These are phyloP conservation scores for Chelonus formosanus DNA, from an alignment of 2,888 invertebrate species.

Conservation along the genomic window DNA sequence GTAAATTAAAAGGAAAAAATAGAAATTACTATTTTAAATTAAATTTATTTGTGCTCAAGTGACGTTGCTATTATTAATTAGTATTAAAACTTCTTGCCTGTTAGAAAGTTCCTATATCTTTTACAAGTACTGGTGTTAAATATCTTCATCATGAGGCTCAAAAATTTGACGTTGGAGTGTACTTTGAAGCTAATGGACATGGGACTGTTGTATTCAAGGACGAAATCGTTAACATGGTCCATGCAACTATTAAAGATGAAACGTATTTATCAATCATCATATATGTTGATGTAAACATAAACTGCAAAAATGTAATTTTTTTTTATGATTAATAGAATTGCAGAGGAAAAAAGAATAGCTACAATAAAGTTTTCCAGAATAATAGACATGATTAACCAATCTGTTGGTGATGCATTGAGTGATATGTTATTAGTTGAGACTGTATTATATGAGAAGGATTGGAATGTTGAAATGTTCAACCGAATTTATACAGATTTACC, in stretches of 20 bases:
- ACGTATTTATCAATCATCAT: conserved; percentile 53
- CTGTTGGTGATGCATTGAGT: conserved; percentile 96
- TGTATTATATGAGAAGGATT: conserved; percentile 83
- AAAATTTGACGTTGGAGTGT: conserved; percentile 93
- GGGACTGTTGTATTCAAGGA: conserved; percentile 91
- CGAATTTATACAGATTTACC: conserved; percentile 85
- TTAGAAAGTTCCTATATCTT: conserved; percentile 89
- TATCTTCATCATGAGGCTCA: conserved; percentile 91
- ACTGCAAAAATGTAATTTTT: conserved; percentile 8
- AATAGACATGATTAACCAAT: conserved; percentile 90
- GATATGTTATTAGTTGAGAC: conserved; percentile 95
- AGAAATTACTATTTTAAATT: not conserved
- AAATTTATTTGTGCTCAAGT: no score
- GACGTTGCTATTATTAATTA: not conserved
- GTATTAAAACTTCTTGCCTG: conserved; percentile 3
- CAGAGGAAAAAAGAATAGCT: conserved; percentile 57
- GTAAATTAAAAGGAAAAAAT: conserved; percentile 19
- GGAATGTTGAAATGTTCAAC: conserved; percentile 84
- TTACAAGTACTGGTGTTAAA: conserved; percentile 96
- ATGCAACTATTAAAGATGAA: conserved; percentile 63
- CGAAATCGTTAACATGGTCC: conserved; percentile 71
- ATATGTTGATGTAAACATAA: no score
- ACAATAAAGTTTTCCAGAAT: conserved; percentile 74
- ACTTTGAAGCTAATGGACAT: conserved; percentile 99
- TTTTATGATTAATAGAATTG: conserved; percentile 38